Percentiles rank a stretch among this genome's conserved stretches.
These are phyloP conservation scores for Strongylocentrotus purpuratus DNA, from an alignment of 35 echinoderm and acorn worm genomes.

Conservation along the genomic window DNA sequence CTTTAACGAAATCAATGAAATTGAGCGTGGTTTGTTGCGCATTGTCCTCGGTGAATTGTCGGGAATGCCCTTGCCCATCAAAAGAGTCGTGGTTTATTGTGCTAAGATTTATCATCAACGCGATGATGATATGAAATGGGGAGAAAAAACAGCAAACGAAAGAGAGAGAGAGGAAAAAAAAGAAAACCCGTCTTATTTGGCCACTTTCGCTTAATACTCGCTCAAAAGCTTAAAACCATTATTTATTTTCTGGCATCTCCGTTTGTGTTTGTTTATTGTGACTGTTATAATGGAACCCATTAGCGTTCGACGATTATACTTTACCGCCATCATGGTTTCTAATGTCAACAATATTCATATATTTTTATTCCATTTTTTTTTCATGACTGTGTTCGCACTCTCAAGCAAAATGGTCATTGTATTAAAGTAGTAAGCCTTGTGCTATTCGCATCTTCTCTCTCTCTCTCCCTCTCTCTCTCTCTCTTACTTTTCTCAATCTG, in stretches of 20 bases:
- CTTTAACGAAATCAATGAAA: slow-evolving; percentile 19
- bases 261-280: slow-evolving; percentile 13
- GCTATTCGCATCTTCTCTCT: not conserved
- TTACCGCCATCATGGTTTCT: not conserved
- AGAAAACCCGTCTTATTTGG: not conserved
- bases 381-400: not conserved
- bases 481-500: not conserved
- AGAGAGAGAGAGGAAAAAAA: not conserved
- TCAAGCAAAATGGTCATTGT: not conserved
- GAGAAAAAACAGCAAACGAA: not conserved
- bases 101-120: not conserved
- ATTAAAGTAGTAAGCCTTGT: not conserved
- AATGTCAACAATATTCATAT: slow-evolving; percentile 13
- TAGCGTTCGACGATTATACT: not conserved
- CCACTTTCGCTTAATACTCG: not conserved
- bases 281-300: not conserved
- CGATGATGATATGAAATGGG: not conserved
- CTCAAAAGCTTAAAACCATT: not conserved
- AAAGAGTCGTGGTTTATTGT: not conserved
- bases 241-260: not conserved
- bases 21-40: not conserved
- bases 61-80: not conserved
- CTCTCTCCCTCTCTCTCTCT: not conserved
- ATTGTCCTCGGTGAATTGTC: not conserved
- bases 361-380: not conserved